These are phyloP conservation scores for Euthynnus affinis DNA, from an alignment of 2,797 vertebrate genomes.

Conservation along the genomic window DNA sequence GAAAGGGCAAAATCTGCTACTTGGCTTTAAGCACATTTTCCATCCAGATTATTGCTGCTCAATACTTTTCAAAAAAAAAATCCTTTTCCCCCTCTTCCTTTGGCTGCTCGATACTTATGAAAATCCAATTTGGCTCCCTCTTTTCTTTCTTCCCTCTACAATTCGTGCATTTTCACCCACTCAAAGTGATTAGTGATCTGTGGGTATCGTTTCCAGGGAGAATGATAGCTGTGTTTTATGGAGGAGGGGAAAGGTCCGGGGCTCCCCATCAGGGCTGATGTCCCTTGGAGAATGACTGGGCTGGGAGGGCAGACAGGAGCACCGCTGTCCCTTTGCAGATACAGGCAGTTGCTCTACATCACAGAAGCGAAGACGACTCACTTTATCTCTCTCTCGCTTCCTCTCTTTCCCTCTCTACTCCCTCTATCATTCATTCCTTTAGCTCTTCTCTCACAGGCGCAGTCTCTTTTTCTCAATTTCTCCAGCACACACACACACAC, in stretches of 20 bases:
- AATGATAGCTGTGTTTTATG: constrained; percentile 78
- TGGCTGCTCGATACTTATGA: constrained; percentile 80
- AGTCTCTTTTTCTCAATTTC: constrained; percentile 72
- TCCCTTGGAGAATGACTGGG: constrained; percentile 69
- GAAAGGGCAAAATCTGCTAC: constrained; percentile 74
- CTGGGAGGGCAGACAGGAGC: constrained; percentile 78
- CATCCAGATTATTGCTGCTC: constrained; percentile 82
- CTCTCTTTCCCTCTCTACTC: constrained; percentile 56
- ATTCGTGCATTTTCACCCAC: constrained; percentile 73
- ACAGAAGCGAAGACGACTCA: constrained; percentile 76
- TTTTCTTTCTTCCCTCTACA: constrained; percentile 73
- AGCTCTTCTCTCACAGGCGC: constrained; percentile 68
- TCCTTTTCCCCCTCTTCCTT: constrained; percentile 76
- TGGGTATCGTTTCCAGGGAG: constrained; percentile 75
- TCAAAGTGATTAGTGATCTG: constrained; percentile 82
- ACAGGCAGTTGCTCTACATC: constrained; percentile 79
- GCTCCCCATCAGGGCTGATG: constrained; percentile 70
- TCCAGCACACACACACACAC: constrained; percentile 42
- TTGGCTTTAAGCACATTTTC: constrained; percentile 80
- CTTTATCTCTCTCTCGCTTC: constrained; percentile 77
- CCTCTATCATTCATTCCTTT: constrained; percentile 77
- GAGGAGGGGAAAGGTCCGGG: constrained; percentile 70
- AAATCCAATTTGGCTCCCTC: constrained; percentile 81
- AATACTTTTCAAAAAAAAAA: constrained; percentile 77
- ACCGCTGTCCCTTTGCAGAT: constrained; percentile 84